Conservation (phyloP, 2,113 vertebrate genomes). For the Corapipo altera region DNA sequence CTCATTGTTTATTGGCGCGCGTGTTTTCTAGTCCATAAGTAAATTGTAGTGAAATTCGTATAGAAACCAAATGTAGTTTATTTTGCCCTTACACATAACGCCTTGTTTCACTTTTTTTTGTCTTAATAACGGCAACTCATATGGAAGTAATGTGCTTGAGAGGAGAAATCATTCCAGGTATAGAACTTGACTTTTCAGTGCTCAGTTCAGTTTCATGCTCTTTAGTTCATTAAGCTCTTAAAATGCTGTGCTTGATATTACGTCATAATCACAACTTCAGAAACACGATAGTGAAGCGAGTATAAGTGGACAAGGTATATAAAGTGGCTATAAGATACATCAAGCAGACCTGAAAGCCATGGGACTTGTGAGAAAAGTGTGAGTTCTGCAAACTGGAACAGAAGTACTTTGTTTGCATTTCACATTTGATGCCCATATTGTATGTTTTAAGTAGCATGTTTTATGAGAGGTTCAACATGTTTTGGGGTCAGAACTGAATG, state of each 20-base stretch:
- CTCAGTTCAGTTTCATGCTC: neutral
- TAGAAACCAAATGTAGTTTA: neutral
- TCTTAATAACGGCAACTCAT: neutral
- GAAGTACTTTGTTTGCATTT: neutral
- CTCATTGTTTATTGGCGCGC: neutral
- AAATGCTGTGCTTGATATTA: neutral
- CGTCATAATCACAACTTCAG: neutral
- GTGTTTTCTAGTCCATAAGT: neutral
- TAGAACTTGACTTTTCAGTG: neutral
- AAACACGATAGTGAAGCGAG: neutral
- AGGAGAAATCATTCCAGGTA: neutral
- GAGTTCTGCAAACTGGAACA: neutral
- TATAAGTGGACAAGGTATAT: neutral
- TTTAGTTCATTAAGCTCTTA: neutral
- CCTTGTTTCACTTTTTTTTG: neutral
- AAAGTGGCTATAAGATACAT: neutral
- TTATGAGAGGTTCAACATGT: accelerated
- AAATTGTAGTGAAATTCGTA: neutral
- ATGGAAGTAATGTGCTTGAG: neutral
- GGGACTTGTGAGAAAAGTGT: neutral
- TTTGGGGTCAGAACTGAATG: neutral
- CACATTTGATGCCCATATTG: neutral
- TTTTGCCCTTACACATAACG: neutral
- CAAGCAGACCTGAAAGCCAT: neutral
- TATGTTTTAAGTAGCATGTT: neutral